Evolutionary conservation across 2,113 vertebrate species (phyloP).

Genomic region (Phylloscopus whistleri): DNA sequence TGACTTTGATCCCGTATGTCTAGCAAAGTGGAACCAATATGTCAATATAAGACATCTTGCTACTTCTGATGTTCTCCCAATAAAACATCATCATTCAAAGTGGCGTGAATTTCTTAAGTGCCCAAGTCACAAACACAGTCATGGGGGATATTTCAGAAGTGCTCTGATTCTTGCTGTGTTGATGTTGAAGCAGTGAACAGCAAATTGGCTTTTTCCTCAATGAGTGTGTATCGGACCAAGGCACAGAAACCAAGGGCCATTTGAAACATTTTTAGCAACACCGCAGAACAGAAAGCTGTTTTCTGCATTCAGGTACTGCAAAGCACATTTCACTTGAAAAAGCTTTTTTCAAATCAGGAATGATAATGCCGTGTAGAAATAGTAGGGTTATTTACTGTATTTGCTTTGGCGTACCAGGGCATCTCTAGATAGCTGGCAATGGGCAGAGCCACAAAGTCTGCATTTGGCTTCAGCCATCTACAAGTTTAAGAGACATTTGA

Average conservation of each 20-base stretch:
- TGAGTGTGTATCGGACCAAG: neutral
- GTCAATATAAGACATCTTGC: conserved; percentile 16
- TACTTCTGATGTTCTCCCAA: conserved; percentile 1
- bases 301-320: neutral
- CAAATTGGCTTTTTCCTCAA: neutral
- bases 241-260: neutral
- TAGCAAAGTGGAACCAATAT: conserved; percentile 51
- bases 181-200: neutral
- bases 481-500: neutral
- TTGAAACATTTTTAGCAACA: neutral
- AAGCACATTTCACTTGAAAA: neutral
- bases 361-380: neutral
- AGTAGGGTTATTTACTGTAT: neutral
- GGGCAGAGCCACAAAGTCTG: neutral
- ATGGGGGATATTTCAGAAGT: neutral
- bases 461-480: neutral
- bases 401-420: neutral
- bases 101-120: neutral
- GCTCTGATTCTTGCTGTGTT: neutral
- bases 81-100: neutral
- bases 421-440: neutral
- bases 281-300: neutral
- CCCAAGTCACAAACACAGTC: neutral
- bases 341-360: neutral
- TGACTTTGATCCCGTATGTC: conserved; percentile 44